Base-by-base conservation (phyloP, 2,113 vertebrate species). In the Puma concolor region DNA sequence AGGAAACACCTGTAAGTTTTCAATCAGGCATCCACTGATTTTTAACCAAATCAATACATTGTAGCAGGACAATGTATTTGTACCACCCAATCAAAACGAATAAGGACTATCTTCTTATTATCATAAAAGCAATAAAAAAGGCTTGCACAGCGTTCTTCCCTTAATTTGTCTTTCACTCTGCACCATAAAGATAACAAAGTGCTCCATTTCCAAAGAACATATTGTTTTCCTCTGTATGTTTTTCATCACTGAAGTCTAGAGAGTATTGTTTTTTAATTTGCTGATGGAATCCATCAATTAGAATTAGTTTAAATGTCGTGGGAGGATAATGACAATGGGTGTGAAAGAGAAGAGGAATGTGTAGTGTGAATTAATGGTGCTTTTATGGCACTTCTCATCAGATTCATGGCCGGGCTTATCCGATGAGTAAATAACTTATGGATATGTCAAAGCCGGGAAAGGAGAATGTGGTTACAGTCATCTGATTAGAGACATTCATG, bases 101-200 rank as follows among this genome's bases (percentile, higher is more conserved):
- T 98, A 98, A 94, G 67, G 82, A 91, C 94, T 98, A 98, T 99
- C 98, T 99, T 97, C 98, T 97, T 98, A 97, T 99, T 98, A 99
- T 99, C 98, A 98, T 98, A 98, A 98, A 98, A 98, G 98, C 97
- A 98, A 98, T 98, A 98, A 98, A 98, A 96, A 98, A 97, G 77
- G 69, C 98, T 99, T 98, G 93, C 98, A 98, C 92, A 98, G 97
- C 97, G 98, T 98, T 99, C 98, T 98, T 98, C 88, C 96, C 83
- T 96, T 98, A 98, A 98, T 99, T 99, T 98, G 96, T 99, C 98
- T 98, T 99, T 99, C 97, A 98, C 95, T 98, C 98, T 99, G 99
- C 95, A 76, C 98, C 84, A 97, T 99, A 99, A 99, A 99, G 98
- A 99, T 99, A 99, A 99, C 98, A 97, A 98, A 99, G 95, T 97